Evolutionary conservation across 2,888 invertebrate genomes (phyloP).

Genomic region (Sceliomorpha sp.): DNA sequence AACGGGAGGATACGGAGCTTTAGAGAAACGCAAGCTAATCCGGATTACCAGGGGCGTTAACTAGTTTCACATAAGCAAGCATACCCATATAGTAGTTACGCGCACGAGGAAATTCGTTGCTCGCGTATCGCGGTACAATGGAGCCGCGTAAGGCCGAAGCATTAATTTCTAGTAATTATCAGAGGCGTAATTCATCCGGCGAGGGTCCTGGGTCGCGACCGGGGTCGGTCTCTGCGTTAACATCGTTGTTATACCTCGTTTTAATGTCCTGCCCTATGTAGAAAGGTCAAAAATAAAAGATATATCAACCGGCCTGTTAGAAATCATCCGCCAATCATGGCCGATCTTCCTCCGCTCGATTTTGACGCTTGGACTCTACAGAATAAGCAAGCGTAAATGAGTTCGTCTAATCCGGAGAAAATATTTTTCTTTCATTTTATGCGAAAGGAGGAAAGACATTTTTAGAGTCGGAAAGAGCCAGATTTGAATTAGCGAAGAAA

Average conservation of each 20-base stretch:
- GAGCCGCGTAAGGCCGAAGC: constrained; percentile 63
- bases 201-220: constrained; percentile 75
- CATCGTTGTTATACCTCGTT: constrained; percentile 80
- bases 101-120: constrained; percentile 45
- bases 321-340: constrained; percentile 13
- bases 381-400: too few species aligned
- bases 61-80: constrained; percentile 57
- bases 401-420: too few species aligned
- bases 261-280: constrained; percentile 71
- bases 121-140: constrained; percentile 38
- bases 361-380: too few species aligned
- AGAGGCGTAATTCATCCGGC: constrained; percentile 76
- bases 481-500: too few species aligned
- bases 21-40: constrained; percentile 48
- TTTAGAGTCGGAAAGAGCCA: too few species aligned
- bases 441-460: too few species aligned
- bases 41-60: constrained; percentile 53
- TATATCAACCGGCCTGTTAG: constrained; percentile 5
- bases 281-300: constrained; percentile 46
- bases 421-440: too few species aligned
- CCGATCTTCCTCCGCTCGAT: constrained; percentile 26
- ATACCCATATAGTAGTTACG: constrained; percentile 52
- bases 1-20: constrained; percentile 43
- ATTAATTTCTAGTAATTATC: constrained; percentile 79
- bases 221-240: constrained; percentile 77